phyloP scores from a whole-genome alignment of 2,888 invertebrate species.

The Chloromyia formosa region DNA sequence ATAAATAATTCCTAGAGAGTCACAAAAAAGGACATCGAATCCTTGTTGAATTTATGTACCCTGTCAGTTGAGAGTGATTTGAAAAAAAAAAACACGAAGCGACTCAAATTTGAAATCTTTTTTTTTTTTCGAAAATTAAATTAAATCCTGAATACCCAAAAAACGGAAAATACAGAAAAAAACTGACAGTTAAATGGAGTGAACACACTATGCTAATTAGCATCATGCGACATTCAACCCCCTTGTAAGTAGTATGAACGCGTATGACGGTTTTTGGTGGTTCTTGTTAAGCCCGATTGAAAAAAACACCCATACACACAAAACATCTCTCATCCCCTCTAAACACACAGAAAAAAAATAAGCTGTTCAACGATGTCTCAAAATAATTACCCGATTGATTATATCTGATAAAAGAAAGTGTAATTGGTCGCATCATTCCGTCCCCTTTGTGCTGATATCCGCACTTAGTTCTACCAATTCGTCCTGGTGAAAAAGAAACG shows the following conservation, averaged over 20 bases:
- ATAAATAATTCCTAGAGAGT: too few species aligned
- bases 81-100: too few species aligned
- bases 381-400: constrained; percentile 49
- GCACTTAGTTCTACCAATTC: background rate
- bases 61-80: too few species aligned
- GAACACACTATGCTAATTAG: background rate
- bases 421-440: background rate
- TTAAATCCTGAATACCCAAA: background rate
- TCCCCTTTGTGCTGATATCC: background rate
- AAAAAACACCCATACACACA: background rate
- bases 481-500: background rate
- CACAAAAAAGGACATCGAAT: too few species aligned
- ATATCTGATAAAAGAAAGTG: constrained; percentile 36
- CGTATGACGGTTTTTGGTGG: too few species aligned
- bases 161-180: background rate
- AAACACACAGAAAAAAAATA: background rate
- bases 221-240: background rate
- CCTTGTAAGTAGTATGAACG: too few species aligned
- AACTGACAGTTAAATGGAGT: constrained; percentile 4
- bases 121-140: too few species aligned
- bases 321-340: background rate
- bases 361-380: constrained; percentile 20
- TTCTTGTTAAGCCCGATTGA: too few species aligned
- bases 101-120: too few species aligned
- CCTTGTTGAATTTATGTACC: too few species aligned